phyloP scores from a whole-genome alignment of 2,797 vertebrate genomes.

The Poecilia gillii region DNA sequence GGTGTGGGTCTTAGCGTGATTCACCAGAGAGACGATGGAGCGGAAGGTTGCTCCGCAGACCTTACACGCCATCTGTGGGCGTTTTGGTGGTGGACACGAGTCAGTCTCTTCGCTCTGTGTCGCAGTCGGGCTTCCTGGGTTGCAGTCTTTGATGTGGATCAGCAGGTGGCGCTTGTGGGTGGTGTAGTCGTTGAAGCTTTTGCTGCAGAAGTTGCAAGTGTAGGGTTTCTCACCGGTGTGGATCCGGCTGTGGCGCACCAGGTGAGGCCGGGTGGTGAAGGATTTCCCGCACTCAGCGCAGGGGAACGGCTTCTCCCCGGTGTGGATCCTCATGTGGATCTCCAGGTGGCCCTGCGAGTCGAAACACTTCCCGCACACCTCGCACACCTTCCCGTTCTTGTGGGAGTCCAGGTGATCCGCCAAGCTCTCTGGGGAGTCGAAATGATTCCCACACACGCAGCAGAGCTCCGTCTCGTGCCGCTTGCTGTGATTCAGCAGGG shows the following conservation, averaged over 20 bases:
- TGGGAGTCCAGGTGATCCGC: slow-evolving; percentile 61
- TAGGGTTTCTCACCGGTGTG: slow-evolving; percentile 52
- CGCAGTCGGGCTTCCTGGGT: accelerated
- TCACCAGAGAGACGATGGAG: slow-evolving; percentile 59
- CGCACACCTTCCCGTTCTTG: slow-evolving; percentile 63
- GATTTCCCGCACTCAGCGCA: slow-evolving; percentile 66
- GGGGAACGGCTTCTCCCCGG: slow-evolving; percentile 27
- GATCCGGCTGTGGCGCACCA: slow-evolving; percentile 69
- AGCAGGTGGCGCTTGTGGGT: slow-evolving; percentile 5
- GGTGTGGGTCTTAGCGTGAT: slow-evolving; percentile 58
- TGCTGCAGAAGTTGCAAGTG: slow-evolving; percentile 62
- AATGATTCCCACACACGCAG: slow-evolving; percentile 35
- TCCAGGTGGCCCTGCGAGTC: slow-evolving; percentile 62
- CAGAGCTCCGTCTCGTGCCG: slow-evolving; percentile 46
- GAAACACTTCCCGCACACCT: slow-evolving; percentile 69
- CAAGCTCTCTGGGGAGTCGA: slow-evolving; percentile 20
- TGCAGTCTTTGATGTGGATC: background rate
- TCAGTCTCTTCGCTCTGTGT: accelerated
- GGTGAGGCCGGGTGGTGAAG: slow-evolving; percentile 72
- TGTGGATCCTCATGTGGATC: slow-evolving; percentile 67
- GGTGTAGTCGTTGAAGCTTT: slow-evolving; percentile 60
- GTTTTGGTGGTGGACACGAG: background rate
- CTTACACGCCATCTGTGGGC: slow-evolving; percentile 38
- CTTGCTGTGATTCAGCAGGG: slow-evolving; percentile 64
- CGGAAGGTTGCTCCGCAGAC: slow-evolving; percentile 62